phyloP scores from a whole-genome alignment of 2,888 invertebrate species.

The Rhingia rostrata region DNA sequence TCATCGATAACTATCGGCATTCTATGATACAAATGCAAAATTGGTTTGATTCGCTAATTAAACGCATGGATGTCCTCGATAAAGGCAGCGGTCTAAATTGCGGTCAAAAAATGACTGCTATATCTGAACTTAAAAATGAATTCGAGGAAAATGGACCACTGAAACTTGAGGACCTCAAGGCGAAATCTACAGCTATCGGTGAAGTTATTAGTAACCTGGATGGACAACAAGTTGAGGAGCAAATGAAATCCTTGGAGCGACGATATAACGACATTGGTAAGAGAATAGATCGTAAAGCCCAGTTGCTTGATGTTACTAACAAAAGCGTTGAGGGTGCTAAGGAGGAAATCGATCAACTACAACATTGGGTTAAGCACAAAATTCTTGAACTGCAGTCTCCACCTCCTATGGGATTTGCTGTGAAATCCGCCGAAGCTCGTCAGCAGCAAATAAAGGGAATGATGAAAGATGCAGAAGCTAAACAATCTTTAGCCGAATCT shows the following conservation, averaged over 20 bases:
- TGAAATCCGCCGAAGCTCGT: slow-evolving; percentile 89
- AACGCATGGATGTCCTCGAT: slow-evolving; percentile 92
- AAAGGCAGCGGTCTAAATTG: slow-evolving; percentile 93
- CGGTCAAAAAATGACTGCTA: slow-evolving; percentile 89
- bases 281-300: slow-evolving; percentile 91
- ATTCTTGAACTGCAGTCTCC: slow-evolving; percentile 87
- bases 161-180: slow-evolving; percentile 88
- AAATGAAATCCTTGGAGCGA: slow-evolving; percentile 92
- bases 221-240: slow-evolving; percentile 95
- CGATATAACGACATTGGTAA: slow-evolving; percentile 93
- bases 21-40: slow-evolving; percentile 89
- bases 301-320: slow-evolving; percentile 92
- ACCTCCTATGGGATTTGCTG: slow-evolving; percentile 89
- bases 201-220: slow-evolving; percentile 93
- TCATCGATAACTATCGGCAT: slow-evolving; percentile 91
- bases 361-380: slow-evolving; percentile 91
- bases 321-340: slow-evolving; percentile 92
- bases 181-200: slow-evolving; percentile 88
- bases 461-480: slow-evolving; percentile 92
- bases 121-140: slow-evolving; percentile 89
- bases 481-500: slow-evolving; percentile 91
- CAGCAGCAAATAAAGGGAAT: slow-evolving; percentile 89
- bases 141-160: slow-evolving; percentile 89
- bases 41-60: slow-evolving; percentile 91
- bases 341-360: slow-evolving; percentile 90